Evolutionary conservation across 2,888 invertebrate species (phyloP), one percentile per base, ranked within the genome.

Genomic region (Strigamia transsilvanica): DNA sequence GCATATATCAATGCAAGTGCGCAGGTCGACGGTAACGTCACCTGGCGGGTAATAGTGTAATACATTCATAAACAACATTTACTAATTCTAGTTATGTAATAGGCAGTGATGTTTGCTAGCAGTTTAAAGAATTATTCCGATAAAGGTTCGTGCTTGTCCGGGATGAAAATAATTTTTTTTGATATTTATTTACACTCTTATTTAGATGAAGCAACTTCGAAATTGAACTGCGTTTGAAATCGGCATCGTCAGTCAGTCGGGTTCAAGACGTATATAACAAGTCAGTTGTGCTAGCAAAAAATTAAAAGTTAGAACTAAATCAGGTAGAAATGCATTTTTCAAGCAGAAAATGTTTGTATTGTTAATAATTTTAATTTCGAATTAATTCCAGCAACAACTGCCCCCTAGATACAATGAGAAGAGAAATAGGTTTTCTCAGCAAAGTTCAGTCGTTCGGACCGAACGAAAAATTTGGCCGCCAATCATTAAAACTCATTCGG

Each of bases 171-270:
- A n/a, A 51, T 51, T 51, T 51, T 18, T 51, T n/a, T n/a, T n/a
- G n/a, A n/a, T 38, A 38, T 38, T 38, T 38, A 1, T 51, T 51
- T 15, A 15, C 1, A 18, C 18, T 51, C 12, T 10, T 18, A 51
- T 13, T 51, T 51, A 51, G 51, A 13, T 6, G 23, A 23, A 18
- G 0, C 61, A 23, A 61, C 18, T 18, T 23, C 61, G 10, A 61
- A 61, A 61, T 23, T 61, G 10, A 61, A 61, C 61, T 23, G 21
- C 61, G 61, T 61, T 61, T 61, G 61, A 61, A 61, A 23, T 61
- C 61, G 10, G 61, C 61, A 61, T 61, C 61, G 2, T 61, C 61
- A 61, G 61, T 61, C 21, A 61, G 61, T 23, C 61, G 61, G 0
- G 61, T 61, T 18, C 61, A 61, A 61, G 61, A 61, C 4, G 61